These are phyloP conservation scores for Heterocephalus glaber DNA, from an alignment of 2,113 vertebrate species.

Conservation along the genomic window DNA sequence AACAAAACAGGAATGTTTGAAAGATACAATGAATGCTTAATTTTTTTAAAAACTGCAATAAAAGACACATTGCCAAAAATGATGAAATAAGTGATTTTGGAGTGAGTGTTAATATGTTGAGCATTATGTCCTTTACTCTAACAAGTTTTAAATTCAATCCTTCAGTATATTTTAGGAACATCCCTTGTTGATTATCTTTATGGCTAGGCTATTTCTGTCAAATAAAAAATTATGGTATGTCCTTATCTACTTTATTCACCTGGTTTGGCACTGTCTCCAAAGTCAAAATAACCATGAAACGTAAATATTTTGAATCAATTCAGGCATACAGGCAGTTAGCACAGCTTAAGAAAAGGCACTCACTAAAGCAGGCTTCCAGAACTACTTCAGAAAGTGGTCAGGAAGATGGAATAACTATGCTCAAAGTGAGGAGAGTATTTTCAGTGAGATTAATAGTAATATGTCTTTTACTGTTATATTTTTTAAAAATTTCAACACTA, in stretches of 20 bases:
- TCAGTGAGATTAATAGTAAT: too few relatives aligned
- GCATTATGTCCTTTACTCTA: neutral
- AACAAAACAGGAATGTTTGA: neutral
- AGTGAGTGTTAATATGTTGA: too few relatives aligned
- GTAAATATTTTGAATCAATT: neutral
- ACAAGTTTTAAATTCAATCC: neutral
- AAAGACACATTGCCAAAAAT: neutral
- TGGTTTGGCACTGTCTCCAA: neutral
- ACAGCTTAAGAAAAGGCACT: too few relatives aligned
- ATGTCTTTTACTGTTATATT: too few relatives aligned
- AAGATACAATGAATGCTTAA: neutral
- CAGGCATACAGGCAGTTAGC: too few relatives aligned
- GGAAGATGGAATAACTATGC: too few relatives aligned
- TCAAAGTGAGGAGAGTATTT: too few relatives aligned
- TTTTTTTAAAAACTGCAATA: neutral
- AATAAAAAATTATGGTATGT: neutral
- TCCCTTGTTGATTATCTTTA: neutral
- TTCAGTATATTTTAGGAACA: neutral
- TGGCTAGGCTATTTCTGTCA: neutral
- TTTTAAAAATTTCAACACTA: too few relatives aligned
- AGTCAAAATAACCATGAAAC: neutral
- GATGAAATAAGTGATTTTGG: neutral
- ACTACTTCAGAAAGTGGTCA: too few relatives aligned
- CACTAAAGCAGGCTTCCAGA: too few relatives aligned
- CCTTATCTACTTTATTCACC: neutral